A percentile compares a stretch with the other conserved stretches of the same genome.
Conservation (phyloP, 2,113 vertebrate species). For the Gavia stellata region DNA sequence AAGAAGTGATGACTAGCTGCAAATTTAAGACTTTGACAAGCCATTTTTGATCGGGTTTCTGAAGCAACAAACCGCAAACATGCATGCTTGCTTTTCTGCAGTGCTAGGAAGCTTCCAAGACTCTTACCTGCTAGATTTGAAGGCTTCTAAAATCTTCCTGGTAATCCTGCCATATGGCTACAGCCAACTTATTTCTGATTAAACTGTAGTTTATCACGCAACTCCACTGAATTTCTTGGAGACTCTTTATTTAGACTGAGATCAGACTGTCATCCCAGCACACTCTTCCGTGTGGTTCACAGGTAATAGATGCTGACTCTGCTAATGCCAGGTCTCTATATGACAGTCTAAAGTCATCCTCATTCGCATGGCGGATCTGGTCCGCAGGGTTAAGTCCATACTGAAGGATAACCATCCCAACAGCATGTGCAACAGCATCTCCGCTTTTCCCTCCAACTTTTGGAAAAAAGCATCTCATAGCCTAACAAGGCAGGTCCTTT, state of each 20-base stretch:
- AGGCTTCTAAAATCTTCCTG: background rate
- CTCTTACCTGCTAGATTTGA: background rate
- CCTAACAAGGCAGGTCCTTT: background rate
- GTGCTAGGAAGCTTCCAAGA: background rate
- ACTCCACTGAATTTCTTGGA: background rate
- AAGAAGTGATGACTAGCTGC: background rate
- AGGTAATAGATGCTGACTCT: no score
- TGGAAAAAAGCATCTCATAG: background rate
- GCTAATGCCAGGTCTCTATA: background rate
- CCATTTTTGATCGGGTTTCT: background rate
- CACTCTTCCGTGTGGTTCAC: background rate
- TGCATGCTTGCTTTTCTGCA: background rate
- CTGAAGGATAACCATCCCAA: background rate
- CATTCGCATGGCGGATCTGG: accelerated
- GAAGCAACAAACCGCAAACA: background rate
- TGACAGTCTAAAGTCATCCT: background rate
- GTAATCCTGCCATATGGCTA: background rate
- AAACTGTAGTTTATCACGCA: background rate
- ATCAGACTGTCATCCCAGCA: background rate
- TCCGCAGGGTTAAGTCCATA: accelerated
- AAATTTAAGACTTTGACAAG: background rate
- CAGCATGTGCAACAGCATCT: accelerated
- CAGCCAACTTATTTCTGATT: background rate
- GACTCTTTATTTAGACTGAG: background rate
- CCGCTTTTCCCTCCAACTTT: background rate